Percentiles rank a stretch among this genome's conserved stretches.
These are phyloP conservation scores for Apteryx mantelli DNA, from an alignment of 2,113 vertebrate species.

Conservation along the genomic window DNA sequence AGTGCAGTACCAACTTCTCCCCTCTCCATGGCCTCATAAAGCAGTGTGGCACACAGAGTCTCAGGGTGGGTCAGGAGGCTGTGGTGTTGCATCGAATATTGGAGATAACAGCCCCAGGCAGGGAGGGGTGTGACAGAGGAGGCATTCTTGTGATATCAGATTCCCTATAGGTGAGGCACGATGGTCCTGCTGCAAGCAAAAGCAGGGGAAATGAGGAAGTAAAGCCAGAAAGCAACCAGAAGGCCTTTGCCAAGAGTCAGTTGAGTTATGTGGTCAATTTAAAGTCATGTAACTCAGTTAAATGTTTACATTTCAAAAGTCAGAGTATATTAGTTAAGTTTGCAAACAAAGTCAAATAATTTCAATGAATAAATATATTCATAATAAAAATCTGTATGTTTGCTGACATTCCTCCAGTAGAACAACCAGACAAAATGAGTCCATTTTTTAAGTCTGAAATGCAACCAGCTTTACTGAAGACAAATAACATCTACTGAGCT, in stretches of 20 bases:
- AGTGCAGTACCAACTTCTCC: too few species aligned
- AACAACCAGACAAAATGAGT: not conserved
- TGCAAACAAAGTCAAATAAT: not conserved
- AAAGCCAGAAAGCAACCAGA: not conserved
- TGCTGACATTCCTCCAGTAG: not conserved
- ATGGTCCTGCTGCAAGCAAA: not conserved
- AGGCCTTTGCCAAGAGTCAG: not conserved
- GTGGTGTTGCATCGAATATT: not conserved
- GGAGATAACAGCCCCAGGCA: not conserved
- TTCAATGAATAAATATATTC: not conserved
- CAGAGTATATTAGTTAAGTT: not conserved
- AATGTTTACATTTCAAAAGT: not conserved
- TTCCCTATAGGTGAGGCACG: not conserved
- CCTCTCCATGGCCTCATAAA: fast-evolving
- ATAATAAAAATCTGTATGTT: not conserved
- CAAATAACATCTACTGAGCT: not conserved
- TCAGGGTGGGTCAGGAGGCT: not conserved
- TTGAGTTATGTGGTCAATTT: not conserved
- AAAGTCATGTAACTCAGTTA: not conserved
- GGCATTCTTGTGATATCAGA: not conserved
- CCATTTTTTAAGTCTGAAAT: not conserved
- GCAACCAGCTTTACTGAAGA: not conserved
- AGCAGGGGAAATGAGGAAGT: not conserved
- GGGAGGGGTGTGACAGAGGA: not conserved
- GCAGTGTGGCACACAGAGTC: not conserved